Base-by-base conservation (phyloP, 2,797 vertebrate genomes). In the Acanthis flammea region DNA sequence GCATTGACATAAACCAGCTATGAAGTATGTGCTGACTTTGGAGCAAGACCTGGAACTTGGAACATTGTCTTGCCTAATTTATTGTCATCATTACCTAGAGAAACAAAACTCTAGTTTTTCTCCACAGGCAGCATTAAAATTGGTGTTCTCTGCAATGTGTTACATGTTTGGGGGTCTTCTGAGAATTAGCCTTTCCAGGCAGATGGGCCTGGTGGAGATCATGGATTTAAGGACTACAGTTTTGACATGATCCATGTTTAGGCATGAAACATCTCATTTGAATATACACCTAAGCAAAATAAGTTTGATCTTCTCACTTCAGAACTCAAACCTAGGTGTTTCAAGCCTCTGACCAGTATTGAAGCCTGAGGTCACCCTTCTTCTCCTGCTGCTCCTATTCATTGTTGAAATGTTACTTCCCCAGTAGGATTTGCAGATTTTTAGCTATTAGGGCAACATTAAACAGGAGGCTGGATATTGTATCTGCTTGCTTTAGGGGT, bases 251-350 rank as follows among this genome's bases (percentile, higher is more conserved):
- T 14, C 12, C 0, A 88, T 66, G 10, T 70, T 74, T 74, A 60
- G 48, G 39, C 25, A 71, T 55, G 28, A 75, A 92, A 53, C 6
- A 17, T 23, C 30, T 50, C 19, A 42, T 82, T 72, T 87, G 35
- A 92, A 62, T 31, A 9, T 12, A 4, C 68, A 23, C 19, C 51
- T 85, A 79, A 73, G 60, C 41, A 79, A 51, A 61, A 60, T 7
- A 84, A 73, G 6, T 65, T 57, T 62, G 14, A 54, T 73, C 55
- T 78, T 88, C 74, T 89, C 19, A 30, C 39, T 72, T 91, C 63
- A 76, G 50, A 86, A 54, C 17, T 65, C 61, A 71, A 45, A 58
- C 44, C 17, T 37, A 72, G 35, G 37, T 47, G n/a, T 79, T 87
- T 75, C 51, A 75, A 82, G 18, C 4, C 13, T 70, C 45, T 88